These are phyloP conservation scores for Nothura maculosa DNA, from an alignment of 2,797 vertebrate genomes.

Conservation along the genomic window DNA sequence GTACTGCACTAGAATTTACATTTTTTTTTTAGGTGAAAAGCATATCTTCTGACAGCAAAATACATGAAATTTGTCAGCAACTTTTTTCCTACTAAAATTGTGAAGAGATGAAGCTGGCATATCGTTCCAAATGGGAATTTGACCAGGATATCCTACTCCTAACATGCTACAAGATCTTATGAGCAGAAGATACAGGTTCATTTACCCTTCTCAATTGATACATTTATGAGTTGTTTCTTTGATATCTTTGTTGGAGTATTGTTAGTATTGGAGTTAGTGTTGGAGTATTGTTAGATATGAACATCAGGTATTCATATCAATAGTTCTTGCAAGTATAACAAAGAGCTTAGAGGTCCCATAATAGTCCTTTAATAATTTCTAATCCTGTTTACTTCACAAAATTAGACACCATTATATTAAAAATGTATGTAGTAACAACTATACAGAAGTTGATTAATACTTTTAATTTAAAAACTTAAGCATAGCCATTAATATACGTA, in stretches of 20 bases:
- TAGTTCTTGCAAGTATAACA: neutral
- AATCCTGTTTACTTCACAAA: neutral
- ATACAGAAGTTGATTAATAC: neutral
- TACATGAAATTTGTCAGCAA: neutral
- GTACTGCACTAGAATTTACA: neutral
- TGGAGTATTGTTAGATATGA: neutral
- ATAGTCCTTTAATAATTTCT: neutral
- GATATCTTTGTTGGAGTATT: neutral
- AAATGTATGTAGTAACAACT: neutral
- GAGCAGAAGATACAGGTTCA: neutral
- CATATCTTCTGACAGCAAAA: neutral
- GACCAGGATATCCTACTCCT: neutral
- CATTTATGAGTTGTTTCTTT: neutral
- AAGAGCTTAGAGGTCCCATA: neutral
- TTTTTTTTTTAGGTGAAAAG: neutral
- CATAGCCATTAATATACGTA: neutral
- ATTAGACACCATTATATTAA: neutral
- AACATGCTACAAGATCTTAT: neutral
- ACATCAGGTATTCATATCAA: neutral
- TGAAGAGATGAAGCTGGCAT: neutral
- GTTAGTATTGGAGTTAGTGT: neutral
- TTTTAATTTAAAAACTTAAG: neutral
- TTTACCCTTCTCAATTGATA: neutral
- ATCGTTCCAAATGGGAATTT: neutral
- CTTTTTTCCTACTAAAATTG: neutral